Conservation (phyloP, 1,140 invertebrate species). For the Schmidtea mediterranea region DNA sequence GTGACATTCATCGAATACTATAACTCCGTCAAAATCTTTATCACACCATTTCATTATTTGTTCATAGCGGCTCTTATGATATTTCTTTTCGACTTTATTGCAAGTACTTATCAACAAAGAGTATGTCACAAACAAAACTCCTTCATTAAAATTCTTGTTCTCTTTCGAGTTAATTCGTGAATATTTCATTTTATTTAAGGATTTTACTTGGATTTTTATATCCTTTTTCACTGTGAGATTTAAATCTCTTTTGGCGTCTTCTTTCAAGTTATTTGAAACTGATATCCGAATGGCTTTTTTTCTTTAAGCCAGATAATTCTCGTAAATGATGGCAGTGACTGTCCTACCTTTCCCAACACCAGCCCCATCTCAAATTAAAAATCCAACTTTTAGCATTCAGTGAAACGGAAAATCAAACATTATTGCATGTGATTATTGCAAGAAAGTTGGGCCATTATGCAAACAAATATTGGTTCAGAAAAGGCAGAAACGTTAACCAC, state of each 20-base stretch:
- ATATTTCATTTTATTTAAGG: too few species aligned
- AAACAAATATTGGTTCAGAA: too few species aligned
- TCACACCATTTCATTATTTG: constrained; percentile 89
- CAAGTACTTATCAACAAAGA: constrained; percentile 88
- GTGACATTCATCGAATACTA: constrained; percentile 96
- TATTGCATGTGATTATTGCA: too few species aligned
- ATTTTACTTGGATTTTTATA: constrained; percentile 63
- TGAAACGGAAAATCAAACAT: too few species aligned
- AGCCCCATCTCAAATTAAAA: constrained; percentile 91
- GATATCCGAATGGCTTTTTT: constrained; percentile 91
- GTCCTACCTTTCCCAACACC: constrained; percentile 96
- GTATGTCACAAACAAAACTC: constrained; percentile 90
- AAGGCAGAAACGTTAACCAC: too few species aligned
- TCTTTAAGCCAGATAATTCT: constrained; percentile 72
- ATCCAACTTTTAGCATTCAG: too few species aligned
- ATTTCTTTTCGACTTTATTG: constrained; percentile 45
- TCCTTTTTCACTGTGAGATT: constrained; percentile 68
- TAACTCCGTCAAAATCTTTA: constrained; percentile 67
- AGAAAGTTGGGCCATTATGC: too few species aligned
- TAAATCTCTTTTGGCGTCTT: constrained; percentile 83
- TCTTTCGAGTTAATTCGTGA: too few species aligned
- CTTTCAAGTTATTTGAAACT: too few species aligned
- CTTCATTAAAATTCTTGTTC: constrained; percentile 78
- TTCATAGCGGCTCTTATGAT: constrained; percentile 71
- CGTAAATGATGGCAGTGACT: constrained; percentile 85